Conservation (phyloP, 64 coral and sea anemone species). For the Porites lutea region DNA sequence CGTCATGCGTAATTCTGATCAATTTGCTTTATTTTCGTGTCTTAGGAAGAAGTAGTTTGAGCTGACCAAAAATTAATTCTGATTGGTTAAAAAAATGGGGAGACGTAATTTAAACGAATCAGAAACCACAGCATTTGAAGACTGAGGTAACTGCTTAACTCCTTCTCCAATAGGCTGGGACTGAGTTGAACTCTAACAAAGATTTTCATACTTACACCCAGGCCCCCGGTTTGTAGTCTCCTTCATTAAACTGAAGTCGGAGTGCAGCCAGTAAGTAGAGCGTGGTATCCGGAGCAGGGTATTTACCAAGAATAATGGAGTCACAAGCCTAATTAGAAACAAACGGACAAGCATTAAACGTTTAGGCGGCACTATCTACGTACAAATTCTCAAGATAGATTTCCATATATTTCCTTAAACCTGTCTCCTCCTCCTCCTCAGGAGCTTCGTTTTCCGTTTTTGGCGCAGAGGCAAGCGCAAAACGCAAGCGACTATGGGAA, state of each 20-base stretch:
- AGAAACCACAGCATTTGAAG: too few species aligned
- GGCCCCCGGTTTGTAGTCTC: slow-evolving; percentile 89
- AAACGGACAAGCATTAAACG: not conserved
- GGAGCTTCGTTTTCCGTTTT: too few species aligned
- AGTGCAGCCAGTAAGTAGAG: slow-evolving; percentile 86
- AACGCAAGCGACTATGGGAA: too few species aligned
- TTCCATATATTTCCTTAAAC: too few species aligned
- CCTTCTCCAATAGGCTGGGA: not conserved
- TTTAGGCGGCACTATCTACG: not conserved
- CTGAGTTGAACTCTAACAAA: not conserved
- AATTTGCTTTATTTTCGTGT: too few species aligned
- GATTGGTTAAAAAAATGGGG: not conserved
- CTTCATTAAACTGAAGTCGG: slow-evolving; percentile 92
- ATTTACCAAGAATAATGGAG: slow-evolving; percentile 86
- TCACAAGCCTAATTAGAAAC: slow-evolving; percentile 79
- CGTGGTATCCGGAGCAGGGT: slow-evolving; percentile 92
- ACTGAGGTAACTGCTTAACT: not conserved
- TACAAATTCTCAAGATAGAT: not conserved
- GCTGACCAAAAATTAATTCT: too few species aligned
- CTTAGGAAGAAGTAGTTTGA: too few species aligned
- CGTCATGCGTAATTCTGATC: too few species aligned
- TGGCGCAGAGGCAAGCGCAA: too few species aligned
- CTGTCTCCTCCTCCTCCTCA: too few species aligned
- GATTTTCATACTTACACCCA: slow-evolving; percentile 89
- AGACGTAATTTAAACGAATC: not conserved